Conservation (phyloP, 1,140 invertebrate species). For the Liolophura sinensis region DNA sequence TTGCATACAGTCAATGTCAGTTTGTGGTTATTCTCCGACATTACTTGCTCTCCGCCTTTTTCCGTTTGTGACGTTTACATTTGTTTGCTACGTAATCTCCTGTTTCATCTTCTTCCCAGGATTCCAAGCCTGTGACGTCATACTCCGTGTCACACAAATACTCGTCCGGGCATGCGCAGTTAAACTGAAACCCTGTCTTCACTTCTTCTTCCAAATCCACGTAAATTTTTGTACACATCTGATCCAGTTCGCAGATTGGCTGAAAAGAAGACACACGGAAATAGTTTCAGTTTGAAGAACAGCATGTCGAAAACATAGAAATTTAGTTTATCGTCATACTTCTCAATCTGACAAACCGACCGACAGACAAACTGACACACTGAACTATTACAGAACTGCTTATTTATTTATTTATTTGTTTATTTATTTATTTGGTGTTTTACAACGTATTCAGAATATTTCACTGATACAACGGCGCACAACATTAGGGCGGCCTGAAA, state of each 20-base stretch:
- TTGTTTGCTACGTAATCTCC: slow-evolving; percentile 17
- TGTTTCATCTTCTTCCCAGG: slow-evolving; percentile 6
- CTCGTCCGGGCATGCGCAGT: slow-evolving; percentile 21
- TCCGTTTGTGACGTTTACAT: slow-evolving; percentile 7
- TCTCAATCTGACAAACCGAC: not conserved
- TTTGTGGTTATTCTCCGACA: too few relatives aligned
- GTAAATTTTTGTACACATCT: slow-evolving; percentile 21
- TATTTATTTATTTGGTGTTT: too few relatives aligned
- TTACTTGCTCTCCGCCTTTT: too few relatives aligned
- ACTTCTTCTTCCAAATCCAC: slow-evolving; percentile 5
- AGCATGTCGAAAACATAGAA: not conserved
- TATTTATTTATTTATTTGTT: not conserved
- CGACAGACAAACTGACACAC: not conserved
- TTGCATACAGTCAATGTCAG: too few relatives aligned
- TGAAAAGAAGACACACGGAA: not conserved
- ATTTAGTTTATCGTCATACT: slow-evolving; percentile 1
- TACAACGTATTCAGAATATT: too few relatives aligned
- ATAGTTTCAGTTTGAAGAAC: not conserved
- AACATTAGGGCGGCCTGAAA: too few relatives aligned
- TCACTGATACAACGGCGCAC: too few relatives aligned
- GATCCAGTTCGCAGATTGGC: not conserved
- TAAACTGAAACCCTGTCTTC: slow-evolving; percentile 18
- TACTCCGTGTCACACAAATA: slow-evolving; percentile 22
- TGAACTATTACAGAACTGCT: not conserved
- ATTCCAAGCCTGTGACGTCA: slow-evolving; percentile 10